Conservation (phyloP, 2,113 vertebrate species). For the Ochotona princeps region DNA sequence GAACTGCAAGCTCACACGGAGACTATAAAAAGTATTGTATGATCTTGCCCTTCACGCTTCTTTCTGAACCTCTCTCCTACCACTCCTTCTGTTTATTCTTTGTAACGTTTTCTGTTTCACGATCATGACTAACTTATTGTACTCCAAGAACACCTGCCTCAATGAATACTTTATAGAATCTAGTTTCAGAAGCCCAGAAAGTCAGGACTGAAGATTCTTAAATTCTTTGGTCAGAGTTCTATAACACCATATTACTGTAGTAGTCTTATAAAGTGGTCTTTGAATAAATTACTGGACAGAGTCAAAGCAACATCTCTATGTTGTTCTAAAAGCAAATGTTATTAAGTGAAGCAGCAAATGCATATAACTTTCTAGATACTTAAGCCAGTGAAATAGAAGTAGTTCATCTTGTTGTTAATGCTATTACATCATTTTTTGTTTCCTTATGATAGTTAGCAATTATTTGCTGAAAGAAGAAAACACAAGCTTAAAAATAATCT, state of each 20-base stretch:
- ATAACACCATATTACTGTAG: background rate
- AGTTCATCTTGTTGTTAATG: background rate
- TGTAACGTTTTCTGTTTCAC: background rate
- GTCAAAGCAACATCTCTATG: background rate
- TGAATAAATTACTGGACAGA: background rate
- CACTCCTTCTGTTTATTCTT: background rate
- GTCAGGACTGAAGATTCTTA: background rate
- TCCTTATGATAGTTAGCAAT: background rate
- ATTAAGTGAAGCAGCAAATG: background rate
- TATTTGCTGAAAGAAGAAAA: conserved; percentile 3
- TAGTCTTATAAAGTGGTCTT: background rate
- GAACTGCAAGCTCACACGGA: background rate
- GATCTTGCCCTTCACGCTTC: background rate
- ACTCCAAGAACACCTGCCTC: background rate
- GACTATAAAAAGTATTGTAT: background rate
- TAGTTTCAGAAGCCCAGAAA: background rate
- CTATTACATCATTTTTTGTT: background rate
- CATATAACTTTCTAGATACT: background rate
- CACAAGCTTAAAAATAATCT: background rate
- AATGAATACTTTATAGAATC: background rate
- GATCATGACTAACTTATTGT: background rate
- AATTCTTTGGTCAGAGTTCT: background rate
- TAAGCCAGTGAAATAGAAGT: background rate
- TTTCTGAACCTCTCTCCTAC: background rate
- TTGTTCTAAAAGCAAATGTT: background rate